These are phyloP conservation scores for Eidolon helvum DNA, from an alignment of 2,113 vertebrate genomes.

Conservation along the genomic window DNA sequence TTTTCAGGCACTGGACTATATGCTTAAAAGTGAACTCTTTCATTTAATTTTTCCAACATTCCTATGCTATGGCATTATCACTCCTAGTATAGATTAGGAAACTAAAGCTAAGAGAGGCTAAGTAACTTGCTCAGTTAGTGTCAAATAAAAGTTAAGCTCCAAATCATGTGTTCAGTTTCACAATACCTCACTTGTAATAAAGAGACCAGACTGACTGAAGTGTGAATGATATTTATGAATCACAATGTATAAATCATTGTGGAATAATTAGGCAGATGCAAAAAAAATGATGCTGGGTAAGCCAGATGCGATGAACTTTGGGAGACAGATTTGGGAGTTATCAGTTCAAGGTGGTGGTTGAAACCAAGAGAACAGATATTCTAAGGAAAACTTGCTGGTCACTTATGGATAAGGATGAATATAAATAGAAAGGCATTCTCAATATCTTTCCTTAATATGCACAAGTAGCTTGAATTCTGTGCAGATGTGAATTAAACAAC, in stretches of 20 bases:
- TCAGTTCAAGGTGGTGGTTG: not conserved
- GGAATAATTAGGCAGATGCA: not conserved
- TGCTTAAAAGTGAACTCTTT: slow-evolving; percentile 28
- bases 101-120: not conserved
- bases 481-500: not conserved
- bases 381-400: not conserved
- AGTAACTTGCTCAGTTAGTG: not conserved
- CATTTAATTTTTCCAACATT: not conserved
- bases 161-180: slow-evolving; percentile 22
- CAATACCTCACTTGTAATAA: slow-evolving; percentile 13
- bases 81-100: not conserved
- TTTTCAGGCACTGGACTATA: not conserved
- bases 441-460: not conserved
- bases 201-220: not conserved
- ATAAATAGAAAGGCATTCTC: not conserved
- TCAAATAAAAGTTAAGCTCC: not conserved
- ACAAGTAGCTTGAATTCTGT: not conserved
- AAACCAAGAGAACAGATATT: slow-evolving; percentile 37
- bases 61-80: not conserved
- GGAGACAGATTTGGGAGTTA: not conserved
- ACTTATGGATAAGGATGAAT: not conserved
- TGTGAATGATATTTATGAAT: slow-evolving; percentile 33
- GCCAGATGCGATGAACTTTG: not conserved
- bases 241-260: not conserved
- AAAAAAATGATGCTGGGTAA: not conserved